Conservation (phyloP, 2,888 invertebrate genomes). For the Asteroscopus sphinx region DNA sequence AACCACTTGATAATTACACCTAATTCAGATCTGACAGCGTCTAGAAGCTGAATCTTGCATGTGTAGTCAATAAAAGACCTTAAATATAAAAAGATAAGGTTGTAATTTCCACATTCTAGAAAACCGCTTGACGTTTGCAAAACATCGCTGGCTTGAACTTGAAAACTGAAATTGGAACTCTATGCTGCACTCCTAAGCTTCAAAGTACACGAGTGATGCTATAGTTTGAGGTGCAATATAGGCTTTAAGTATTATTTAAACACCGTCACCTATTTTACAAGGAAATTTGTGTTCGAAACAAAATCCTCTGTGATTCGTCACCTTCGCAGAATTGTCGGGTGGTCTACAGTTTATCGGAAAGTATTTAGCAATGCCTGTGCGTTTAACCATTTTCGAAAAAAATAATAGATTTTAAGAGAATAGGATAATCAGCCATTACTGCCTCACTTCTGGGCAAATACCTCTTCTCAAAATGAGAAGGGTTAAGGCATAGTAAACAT, state of each 20-base stretch:
- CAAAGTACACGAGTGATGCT: too few species aligned
- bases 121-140: constrained; percentile 15
- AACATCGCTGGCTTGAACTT: background rate
- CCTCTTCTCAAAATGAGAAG: too few species aligned
- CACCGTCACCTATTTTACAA: constrained; percentile 29
- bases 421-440: too few species aligned
- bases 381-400: constrained; percentile 7
- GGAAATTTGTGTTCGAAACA: constrained; percentile 20
- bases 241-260: constrained; percentile 18
- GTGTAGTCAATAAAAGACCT: constrained; percentile 9
- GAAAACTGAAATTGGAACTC: constrained; percentile 1
- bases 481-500: too few species aligned
- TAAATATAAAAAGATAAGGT: background rate
- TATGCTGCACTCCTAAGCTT: too few species aligned
- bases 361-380: constrained; percentile 14
- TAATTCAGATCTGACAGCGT: constrained; percentile 32
- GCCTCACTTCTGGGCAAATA: too few species aligned
- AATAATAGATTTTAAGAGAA: constrained; percentile 1
- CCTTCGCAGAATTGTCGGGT: constrained; percentile 44
- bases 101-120: background rate
- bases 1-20: constrained; percentile 51
- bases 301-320: constrained; percentile 48
- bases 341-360: constrained; percentile 33
- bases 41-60: constrained; percentile 1
- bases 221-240: constrained; percentile 1